phyloP scores from a whole-genome alignment of 2,113 vertebrate genomes.

The human (Homo sapiens) region DNA sequence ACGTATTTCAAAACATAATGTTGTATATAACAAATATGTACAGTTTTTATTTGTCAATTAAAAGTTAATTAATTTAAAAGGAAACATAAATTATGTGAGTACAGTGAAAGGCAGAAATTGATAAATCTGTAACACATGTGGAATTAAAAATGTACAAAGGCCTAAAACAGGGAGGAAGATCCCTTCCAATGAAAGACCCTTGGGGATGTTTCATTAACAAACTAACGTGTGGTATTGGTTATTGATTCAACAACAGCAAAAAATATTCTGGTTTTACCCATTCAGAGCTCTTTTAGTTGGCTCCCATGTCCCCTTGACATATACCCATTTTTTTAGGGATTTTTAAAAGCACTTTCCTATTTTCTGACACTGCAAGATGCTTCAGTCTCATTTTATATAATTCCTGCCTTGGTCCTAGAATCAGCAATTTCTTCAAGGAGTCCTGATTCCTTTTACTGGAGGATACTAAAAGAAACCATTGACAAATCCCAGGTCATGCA shows the following conservation, averaged over 20 bases:
- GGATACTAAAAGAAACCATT: not conserved
- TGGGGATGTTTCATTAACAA: not conserved
- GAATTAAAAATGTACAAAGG: not conserved
- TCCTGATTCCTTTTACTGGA: not conserved
- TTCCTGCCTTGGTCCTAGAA: not conserved
- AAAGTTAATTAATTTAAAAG: not conserved
- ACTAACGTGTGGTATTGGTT: not conserved
- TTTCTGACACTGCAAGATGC: not conserved
- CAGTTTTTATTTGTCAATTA: not conserved
- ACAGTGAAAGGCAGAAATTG: not conserved
- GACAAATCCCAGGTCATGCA: not conserved
- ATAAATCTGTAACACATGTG: not conserved
- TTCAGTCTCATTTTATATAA: not conserved
- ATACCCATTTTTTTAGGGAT: not conserved
- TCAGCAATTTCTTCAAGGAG: not conserved
- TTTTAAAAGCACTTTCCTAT: not conserved
- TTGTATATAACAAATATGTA: not conserved
- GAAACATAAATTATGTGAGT: not conserved
- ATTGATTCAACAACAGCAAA: not conserved
- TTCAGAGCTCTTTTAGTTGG: not conserved
- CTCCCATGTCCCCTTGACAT: not conserved
- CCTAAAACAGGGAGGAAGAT: not conserved
- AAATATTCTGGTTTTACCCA: not conserved
- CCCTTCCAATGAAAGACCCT: not conserved
- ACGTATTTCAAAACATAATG: not conserved